Conservation (phyloP, 2,888 invertebrate genomes). For the Volucella inanis region DNA sequence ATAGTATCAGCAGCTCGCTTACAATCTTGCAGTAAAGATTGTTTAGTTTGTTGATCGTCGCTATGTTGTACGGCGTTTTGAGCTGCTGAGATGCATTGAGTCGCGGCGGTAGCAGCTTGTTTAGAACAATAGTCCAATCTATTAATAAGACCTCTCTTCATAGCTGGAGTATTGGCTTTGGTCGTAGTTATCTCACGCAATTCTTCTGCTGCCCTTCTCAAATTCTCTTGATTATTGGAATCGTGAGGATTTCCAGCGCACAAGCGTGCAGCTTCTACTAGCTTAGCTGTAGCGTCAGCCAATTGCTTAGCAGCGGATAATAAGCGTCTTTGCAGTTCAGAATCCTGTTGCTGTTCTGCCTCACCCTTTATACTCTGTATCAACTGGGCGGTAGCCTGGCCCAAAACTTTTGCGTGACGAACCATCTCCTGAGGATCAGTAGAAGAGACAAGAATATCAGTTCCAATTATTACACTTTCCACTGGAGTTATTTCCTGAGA, state of each 20-base stretch:
- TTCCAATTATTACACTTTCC: slow-evolving; percentile 94
- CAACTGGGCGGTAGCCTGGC: slow-evolving; percentile 96
- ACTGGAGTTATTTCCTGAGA: slow-evolving; percentile 91
- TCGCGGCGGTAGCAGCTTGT: slow-evolving; percentile 93
- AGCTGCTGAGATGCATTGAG: slow-evolving; percentile 95
- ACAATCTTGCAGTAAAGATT: slow-evolving; percentile 90
- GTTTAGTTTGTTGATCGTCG: slow-evolving; percentile 84
- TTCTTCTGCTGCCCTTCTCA: slow-evolving; percentile 95
- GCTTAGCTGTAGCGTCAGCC: slow-evolving; percentile 97
- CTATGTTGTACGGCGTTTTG: slow-evolving; percentile 91
- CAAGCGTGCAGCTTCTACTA: slow-evolving; percentile 98
- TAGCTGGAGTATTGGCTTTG: slow-evolving; percentile 90
- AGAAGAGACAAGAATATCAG: slow-evolving; percentile 93
- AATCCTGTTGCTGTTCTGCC: slow-evolving; percentile 93
- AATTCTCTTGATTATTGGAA: slow-evolving; percentile 90
- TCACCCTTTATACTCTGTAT: slow-evolving; percentile 98
- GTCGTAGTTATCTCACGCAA: slow-evolving; percentile 95
- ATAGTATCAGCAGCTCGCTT: slow-evolving; percentile 90
- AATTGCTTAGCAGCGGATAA: slow-evolving; percentile 96
- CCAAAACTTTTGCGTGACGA: slow-evolving; percentile 93
- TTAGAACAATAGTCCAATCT: slow-evolving; percentile 89
- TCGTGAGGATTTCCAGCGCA: slow-evolving; percentile 95
- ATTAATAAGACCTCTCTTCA: slow-evolving; percentile 89
- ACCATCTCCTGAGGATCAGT: slow-evolving; percentile 97
- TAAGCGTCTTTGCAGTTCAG: slow-evolving; percentile 94